These are phyloP conservation scores for Todiramphus chloris DNA, from an alignment of 2,113 vertebrate species.

Conservation along the genomic window DNA sequence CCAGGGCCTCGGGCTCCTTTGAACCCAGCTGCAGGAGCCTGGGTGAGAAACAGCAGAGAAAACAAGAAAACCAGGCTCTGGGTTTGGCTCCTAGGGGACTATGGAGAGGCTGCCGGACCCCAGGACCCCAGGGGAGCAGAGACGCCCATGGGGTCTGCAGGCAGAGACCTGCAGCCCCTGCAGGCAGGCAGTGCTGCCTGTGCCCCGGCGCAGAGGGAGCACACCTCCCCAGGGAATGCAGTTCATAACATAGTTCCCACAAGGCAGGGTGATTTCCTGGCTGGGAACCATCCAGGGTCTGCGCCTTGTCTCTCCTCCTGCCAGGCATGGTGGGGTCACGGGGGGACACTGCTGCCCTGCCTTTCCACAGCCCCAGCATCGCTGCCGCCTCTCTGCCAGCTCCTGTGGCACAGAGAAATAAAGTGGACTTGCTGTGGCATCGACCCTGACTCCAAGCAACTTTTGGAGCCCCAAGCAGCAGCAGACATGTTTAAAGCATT, in stretches of 20 bases:
- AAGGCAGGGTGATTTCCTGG: background rate
- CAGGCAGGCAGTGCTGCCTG: background rate
- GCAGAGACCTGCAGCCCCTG: background rate
- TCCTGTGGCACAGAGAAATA: background rate
- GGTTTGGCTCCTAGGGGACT: background rate
- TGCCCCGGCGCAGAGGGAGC: fast-evolving
- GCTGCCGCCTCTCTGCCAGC: fast-evolving
- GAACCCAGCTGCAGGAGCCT: background rate
- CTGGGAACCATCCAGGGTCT: background rate
- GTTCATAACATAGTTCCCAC: background rate
- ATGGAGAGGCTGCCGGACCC: fast-evolving
- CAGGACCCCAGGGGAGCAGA: background rate
- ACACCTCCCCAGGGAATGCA: fast-evolving
- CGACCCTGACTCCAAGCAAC: fast-evolving
- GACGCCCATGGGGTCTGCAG: fast-evolving
- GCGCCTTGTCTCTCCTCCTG: background rate
- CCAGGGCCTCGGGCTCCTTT: fast-evolving
- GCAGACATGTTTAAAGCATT: fast-evolving
- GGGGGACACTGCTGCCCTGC: background rate
- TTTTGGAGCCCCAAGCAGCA: background rate
- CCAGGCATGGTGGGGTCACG: fast-evolving
- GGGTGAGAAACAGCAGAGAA: background rate
- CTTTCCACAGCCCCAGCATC: fast-evolving
- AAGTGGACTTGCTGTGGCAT: background rate
- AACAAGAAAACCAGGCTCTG: background rate